These are phyloP conservation scores for Micrasema longulum DNA, from an alignment of 1,140 invertebrate species.

Conservation along the genomic window DNA sequence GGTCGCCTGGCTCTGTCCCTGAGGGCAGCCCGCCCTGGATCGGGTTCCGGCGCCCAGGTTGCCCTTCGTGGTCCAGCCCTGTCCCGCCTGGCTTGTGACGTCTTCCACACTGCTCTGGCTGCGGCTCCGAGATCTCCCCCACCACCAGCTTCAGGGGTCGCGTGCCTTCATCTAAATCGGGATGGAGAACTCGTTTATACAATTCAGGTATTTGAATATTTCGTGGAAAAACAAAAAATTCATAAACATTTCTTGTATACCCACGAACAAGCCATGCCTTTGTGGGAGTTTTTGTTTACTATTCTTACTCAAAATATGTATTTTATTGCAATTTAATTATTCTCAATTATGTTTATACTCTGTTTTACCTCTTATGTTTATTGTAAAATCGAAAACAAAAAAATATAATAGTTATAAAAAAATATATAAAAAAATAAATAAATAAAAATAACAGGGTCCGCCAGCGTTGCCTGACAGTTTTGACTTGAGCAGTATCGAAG, in stretches of 20 bases:
- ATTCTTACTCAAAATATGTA: not conserved
- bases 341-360: not conserved
- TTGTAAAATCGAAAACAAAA: too few species aligned
- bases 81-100: constrained; percentile 81
- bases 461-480: too few species aligned
- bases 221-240: too few species aligned
- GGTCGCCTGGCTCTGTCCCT: constrained; percentile 75
- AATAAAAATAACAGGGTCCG: too few species aligned
- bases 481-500: too few species aligned
- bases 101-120: constrained; percentile 79
- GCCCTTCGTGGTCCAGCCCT: constrained; percentile 74
- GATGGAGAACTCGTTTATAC: constrained; percentile 81
- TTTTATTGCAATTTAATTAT: not conserved
- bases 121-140: constrained; percentile 61
- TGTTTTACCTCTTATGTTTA: too few species aligned
- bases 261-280: too few species aligned
- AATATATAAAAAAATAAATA: too few species aligned
- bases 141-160: constrained; percentile 70
- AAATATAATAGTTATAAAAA: too few species aligned
- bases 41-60: constrained; percentile 53
- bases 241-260: too few species aligned
- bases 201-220: constrained; percentile 73
- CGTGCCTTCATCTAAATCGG: constrained; percentile 82
- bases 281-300: too few species aligned
- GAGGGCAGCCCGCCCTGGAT: constrained; percentile 2